Base-by-base conservation (phyloP, 2,113 vertebrate species). In the Dromaius novaehollandiae region DNA sequence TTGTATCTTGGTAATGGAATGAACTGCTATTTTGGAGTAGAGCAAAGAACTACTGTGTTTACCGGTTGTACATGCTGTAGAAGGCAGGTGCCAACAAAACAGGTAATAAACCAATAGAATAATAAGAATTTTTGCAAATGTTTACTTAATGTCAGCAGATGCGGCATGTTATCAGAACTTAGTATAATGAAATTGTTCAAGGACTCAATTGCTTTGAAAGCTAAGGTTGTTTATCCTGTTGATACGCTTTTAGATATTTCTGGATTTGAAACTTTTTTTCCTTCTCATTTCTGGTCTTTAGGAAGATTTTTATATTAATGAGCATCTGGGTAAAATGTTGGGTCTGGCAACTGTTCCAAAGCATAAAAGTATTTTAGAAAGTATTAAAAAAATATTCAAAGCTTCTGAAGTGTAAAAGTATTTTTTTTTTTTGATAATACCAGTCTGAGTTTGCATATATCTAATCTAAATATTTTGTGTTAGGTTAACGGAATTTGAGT, bases 1-100 rank as follows among this genome's bases (percentile, higher is more conserved):
- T 97, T 93, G 95, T 97, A 95, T 96, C 95, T 82, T 96, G 96
- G 90, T 97, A 97, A 98, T 97, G 96, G 97, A 97, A 97, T 97
- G 97, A 98, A 84, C 94, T 95, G 90, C 94, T 96, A 74, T 95
- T 73, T 53, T 95, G 79, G 89, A 82, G 87, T 5, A 96, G 91
- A 96, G 96, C 88, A 94, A 58, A 85, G 82, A 79, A 32, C 90
- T 64, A 22, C 89, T 80, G 95, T 76, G 89, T 95, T 91, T 96
- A 83, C 79, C 77, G 44, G 36, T 78, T 89, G 93, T 51, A 90
- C 91, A 94, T 86, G 89, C 89, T 93, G 73, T 93, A 83, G 91
- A 63, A 96, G 63, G 88, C 75, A 76, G 50, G 56, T 82, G 71
- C 51, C 2, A 3, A 56, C 66, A 25, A 82, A 93, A 81, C 90